These are phyloP conservation scores for Synanthedon andrenaeformis DNA, from an alignment of 2,888 invertebrate species.

Conservation along the genomic window DNA sequence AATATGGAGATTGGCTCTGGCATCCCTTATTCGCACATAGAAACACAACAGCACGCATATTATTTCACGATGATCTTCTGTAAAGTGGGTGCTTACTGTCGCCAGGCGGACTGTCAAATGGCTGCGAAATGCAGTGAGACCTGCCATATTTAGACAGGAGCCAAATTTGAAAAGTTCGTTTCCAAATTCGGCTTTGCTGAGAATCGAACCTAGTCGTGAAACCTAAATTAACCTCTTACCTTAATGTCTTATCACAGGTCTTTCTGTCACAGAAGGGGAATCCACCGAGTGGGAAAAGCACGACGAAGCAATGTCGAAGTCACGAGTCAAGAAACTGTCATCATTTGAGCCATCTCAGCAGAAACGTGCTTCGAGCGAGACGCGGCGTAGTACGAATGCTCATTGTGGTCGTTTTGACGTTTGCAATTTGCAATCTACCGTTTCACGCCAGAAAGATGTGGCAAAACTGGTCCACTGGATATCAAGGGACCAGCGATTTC, in stretches of 20 bases:
- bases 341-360: slow-evolving; percentile 78
- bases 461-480: slow-evolving; percentile 83
- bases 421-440: slow-evolving; percentile 90
- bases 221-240: too few species aligned
- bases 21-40: too few species aligned
- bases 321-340: slow-evolving; percentile 66
- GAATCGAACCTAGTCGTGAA: too few species aligned
- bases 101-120: too few species aligned
- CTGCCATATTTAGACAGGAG: too few species aligned
- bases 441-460: slow-evolving; percentile 90
- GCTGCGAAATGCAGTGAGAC: too few species aligned
- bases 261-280: background rate
- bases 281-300: background rate
- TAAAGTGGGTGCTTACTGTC: too few species aligned
- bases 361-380: slow-evolving; percentile 82
- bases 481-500: slow-evolving; percentile 79
- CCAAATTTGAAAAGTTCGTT: too few species aligned
- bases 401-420: slow-evolving; percentile 88
- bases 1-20: too few species aligned
- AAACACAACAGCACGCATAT: too few species aligned
- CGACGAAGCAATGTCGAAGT: slow-evolving; percentile 19
- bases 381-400: slow-evolving; percentile 90
- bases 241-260: background rate
- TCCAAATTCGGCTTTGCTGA: too few species aligned
- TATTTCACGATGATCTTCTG: too few species aligned